These are phyloP conservation scores for Chascanopsetta lugubris DNA, from an alignment of 2,113 vertebrate species.

Conservation along the genomic window DNA sequence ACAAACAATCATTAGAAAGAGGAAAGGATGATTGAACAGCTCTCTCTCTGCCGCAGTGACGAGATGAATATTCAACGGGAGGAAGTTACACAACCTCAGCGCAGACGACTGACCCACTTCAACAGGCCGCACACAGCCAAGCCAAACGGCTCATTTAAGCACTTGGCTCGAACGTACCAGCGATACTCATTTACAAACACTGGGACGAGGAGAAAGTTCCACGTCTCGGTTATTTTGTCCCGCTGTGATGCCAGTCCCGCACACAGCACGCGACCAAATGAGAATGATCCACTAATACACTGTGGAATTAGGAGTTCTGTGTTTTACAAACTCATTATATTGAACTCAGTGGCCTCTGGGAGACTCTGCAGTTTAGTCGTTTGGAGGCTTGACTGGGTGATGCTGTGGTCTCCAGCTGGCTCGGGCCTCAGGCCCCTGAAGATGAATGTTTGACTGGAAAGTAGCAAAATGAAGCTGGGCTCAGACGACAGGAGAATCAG, in stretches of 20 bases:
- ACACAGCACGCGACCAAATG: slow-evolving; percentile 1
- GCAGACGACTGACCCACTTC: background rate
- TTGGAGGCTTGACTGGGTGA: background rate
- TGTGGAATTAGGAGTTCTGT: background rate
- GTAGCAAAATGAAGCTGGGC: background rate
- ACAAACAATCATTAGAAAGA: background rate
- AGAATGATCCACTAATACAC: slow-evolving; percentile 6
- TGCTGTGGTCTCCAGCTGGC: background rate
- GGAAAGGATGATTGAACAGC: background rate
- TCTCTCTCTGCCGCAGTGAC: background rate
- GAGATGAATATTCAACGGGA: background rate
- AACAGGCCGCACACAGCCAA: too few relatives aligned
- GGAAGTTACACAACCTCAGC: background rate
- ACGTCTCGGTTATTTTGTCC: background rate
- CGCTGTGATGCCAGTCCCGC: background rate
- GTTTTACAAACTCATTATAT: background rate
- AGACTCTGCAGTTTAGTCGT: background rate
- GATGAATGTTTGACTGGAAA: background rate
- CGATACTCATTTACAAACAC: background rate
- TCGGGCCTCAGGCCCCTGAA: background rate
- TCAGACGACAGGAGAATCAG: too few relatives aligned
- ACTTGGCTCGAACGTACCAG: background rate
- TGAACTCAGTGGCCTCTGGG: background rate
- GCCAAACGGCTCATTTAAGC: too few relatives aligned
- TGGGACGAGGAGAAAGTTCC: background rate